Percentiles rank a stretch among this genome's conserved stretches.
phyloP scores from a whole-genome alignment of 2,113 vertebrate genomes.

The Archilochus colubris region DNA sequence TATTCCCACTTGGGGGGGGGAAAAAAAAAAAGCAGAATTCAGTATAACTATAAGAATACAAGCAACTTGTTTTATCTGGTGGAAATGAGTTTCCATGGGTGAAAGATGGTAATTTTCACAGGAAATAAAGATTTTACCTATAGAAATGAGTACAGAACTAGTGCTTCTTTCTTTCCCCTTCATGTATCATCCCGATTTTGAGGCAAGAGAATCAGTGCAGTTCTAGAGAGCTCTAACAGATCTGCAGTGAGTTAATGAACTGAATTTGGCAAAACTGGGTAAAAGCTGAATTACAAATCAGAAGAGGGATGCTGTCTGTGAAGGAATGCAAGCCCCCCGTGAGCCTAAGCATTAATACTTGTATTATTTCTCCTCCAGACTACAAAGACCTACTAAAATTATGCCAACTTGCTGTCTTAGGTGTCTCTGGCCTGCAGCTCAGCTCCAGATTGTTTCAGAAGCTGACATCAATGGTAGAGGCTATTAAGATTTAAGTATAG shows the following conservation, averaged over 20 bases:
- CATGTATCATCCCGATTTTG: background rate
- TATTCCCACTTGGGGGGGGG: background rate
- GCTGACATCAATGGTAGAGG: background rate
- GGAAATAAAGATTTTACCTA: background rate
- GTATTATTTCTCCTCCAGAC: background rate
- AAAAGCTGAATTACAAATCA: background rate
- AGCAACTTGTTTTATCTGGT: background rate
- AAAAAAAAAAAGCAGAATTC: background rate
- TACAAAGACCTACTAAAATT: background rate
- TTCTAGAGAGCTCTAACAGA: background rate
- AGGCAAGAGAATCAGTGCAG: background rate
- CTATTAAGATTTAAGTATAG: background rate
- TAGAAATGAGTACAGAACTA: background rate
- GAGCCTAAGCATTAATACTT: background rate
- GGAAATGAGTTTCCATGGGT: background rate
- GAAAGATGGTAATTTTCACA: background rate
- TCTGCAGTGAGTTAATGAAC: background rate
- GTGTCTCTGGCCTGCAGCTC: background rate
- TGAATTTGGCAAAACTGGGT: background rate
- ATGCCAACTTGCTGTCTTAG: background rate
- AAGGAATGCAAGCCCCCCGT: background rate
- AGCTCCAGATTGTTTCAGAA: background rate
- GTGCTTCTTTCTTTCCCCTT: background rate
- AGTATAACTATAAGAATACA: background rate
- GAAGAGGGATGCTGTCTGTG: background rate